A percentile compares a stretch with the other conserved stretches of the same genome.
phyloP scores from a whole-genome alignment of 1,140 invertebrate species.

The Cecropterus lyciades region DNA sequence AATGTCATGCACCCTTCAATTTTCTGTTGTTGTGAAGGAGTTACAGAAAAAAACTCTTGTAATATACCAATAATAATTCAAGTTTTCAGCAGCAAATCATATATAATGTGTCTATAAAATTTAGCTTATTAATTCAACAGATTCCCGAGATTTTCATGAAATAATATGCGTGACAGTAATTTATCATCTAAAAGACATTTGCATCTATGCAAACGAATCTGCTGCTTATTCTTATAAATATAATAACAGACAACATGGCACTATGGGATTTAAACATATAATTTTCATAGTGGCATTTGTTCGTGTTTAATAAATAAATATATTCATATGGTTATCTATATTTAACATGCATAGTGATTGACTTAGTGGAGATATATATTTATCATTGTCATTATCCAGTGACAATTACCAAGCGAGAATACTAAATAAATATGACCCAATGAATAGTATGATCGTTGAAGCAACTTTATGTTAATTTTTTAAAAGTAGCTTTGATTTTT shows the following conservation, averaged over 20 bases:
- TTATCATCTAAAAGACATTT: slow-evolving; percentile 12
- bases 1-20: not conserved
- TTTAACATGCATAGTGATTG: slow-evolving; percentile 30
- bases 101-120: not conserved
- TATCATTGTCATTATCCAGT: slow-evolving; percentile 32
- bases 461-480: slow-evolving; percentile 1
- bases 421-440: not conserved
- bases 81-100: not conserved
- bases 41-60: no score
- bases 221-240: slow-evolving; percentile 27
- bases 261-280: slow-evolving; percentile 78
- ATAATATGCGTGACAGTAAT: slow-evolving; percentile 1
- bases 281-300: slow-evolving; percentile 71
- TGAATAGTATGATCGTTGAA: not conserved
- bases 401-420: slow-evolving; percentile 8
- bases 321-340: slow-evolving; percentile 33
- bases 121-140: not conserved
- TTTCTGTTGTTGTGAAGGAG: not conserved
- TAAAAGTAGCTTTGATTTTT: slow-evolving; percentile 7
- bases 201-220: slow-evolving; percentile 1
- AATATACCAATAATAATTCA: not conserved
- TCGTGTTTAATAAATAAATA: slow-evolving; percentile 47
- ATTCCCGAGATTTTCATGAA: no score
- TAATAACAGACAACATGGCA: slow-evolving; percentile 55
- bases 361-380: slow-evolving; percentile 25